Evolutionary conservation across 2,888 invertebrate species (phyloP).

Genomic region (Smittia aterrima): DNA sequence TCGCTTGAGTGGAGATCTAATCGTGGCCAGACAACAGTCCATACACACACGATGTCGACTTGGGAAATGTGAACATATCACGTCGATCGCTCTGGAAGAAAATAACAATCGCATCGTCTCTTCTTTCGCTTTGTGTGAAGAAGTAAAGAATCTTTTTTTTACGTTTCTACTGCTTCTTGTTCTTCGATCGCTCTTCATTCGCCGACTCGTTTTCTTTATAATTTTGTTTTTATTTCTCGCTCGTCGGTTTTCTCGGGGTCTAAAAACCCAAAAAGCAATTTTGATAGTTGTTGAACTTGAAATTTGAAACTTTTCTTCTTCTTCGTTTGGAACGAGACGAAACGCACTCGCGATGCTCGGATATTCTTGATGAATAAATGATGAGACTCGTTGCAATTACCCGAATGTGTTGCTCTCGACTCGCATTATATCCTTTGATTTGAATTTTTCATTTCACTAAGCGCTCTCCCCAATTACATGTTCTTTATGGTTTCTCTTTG

Average conservation of each 20-base stretch:
- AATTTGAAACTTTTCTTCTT: constrained; percentile 31
- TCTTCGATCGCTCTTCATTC: neutral
- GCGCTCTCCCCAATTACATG: constrained; percentile 6
- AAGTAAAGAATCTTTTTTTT: neutral
- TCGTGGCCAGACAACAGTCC: constrained; percentile 14
- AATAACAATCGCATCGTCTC: constrained; percentile 14
- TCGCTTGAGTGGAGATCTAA: neutral
- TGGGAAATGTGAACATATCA: neutral
- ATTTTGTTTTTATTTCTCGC: neutral
- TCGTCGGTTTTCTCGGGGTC: neutral
- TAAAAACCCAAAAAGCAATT: constrained; percentile 27
- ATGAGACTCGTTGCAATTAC: constrained; percentile 13
- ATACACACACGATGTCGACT: constrained; percentile 5
- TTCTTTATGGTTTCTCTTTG: constrained; percentile 37
- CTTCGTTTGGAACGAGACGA: neutral
- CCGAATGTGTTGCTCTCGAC: neutral
- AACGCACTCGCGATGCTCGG: neutral
- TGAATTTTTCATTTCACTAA: constrained; percentile 23
- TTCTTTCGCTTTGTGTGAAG: constrained; percentile 12
- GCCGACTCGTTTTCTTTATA: neutral
- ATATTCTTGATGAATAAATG: neutral
- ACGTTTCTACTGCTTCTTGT: neutral
- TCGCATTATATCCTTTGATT: constrained; percentile 17
- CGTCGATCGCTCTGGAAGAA: neutral
- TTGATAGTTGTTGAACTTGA: constrained; percentile 27